Conservation (phyloP, 1,140 invertebrate species). For the Pseudachorutes palmiensis region DNA sequence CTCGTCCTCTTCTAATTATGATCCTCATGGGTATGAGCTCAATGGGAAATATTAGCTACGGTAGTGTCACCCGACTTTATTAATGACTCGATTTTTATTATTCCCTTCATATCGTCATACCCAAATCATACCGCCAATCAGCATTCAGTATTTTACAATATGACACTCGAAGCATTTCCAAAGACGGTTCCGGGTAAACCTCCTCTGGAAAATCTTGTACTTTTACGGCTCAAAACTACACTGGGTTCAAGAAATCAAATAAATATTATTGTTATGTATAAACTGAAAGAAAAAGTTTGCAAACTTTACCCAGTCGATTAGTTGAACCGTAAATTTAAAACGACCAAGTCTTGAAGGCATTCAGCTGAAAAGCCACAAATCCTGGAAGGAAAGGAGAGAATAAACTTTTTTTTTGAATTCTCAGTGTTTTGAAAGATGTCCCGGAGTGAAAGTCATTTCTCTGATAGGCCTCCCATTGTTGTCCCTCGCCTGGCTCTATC, state of each 20-base stretch:
- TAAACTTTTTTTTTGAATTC: neutral
- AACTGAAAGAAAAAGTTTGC: too few relatives aligned
- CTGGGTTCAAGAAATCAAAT: too few relatives aligned
- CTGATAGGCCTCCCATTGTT: conserved; percentile 1
- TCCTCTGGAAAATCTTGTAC: too few relatives aligned
- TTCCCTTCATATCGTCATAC: neutral
- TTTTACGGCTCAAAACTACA: too few relatives aligned
- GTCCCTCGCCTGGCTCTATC: neutral
- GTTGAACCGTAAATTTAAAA: too few relatives aligned
- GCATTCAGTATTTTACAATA: neutral
- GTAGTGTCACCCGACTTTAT: conserved; percentile 3
- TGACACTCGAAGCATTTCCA: neutral
- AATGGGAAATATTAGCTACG: neutral
- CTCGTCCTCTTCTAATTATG: conserved; percentile 3
- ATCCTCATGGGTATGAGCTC: neutral
- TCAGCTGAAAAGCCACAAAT: conserved; percentile 2
- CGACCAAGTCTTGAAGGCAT: neutral
- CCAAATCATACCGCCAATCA: neutral
- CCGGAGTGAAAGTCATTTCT: neutral
- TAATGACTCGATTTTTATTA: conserved; percentile 2
- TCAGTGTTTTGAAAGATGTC: neutral
- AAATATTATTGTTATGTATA: too few relatives aligned
- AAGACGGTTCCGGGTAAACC: too few relatives aligned
- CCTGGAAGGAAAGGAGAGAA: neutral
- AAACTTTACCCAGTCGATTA: too few relatives aligned